Conservation (phyloP, 2,797 vertebrate species). For the Enteromius anoplus region DNA sequence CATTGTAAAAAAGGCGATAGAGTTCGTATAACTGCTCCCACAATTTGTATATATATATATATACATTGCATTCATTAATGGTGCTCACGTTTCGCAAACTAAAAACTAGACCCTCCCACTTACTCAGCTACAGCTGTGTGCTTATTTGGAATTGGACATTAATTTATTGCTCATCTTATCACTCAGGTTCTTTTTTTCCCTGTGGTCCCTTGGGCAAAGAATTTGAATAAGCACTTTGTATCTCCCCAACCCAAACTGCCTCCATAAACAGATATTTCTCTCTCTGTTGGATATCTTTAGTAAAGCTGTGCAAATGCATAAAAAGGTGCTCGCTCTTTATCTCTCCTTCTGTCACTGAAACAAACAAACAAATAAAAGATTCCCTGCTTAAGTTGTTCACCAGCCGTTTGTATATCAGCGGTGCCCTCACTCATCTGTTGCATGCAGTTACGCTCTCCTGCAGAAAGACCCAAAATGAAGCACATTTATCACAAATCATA, state of each 20-base stretch:
- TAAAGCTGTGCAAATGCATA: constrained; percentile 83
- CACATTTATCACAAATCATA: constrained; percentile 72
- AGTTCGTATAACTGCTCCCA: neutral
- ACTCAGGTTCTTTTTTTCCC: constrained; percentile 68
- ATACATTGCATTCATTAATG: constrained; percentile 28
- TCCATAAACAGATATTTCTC: constrained; percentile 73
- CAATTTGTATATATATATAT: neutral
- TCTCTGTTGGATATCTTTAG: constrained; percentile 77
- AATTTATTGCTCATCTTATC: constrained; percentile 82
- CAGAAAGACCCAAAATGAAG: constrained; percentile 75
- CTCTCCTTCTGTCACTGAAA: constrained; percentile 67
- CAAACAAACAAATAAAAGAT: constrained; percentile 63
- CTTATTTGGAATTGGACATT: constrained; percentile 79
- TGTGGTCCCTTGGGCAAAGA: constrained; percentile 74
- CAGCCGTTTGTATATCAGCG: constrained; percentile 74
- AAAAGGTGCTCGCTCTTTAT: constrained; percentile 76
- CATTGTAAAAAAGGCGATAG: neutral
- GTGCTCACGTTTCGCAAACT: neutral
- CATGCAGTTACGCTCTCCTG: constrained; percentile 73
- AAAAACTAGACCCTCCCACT: constrained; percentile 53
- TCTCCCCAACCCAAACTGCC: constrained; percentile 61
- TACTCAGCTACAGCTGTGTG: constrained; percentile 75
- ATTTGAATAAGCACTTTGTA: constrained; percentile 74
- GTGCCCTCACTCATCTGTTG: constrained; percentile 59
- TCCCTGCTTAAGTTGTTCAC: constrained; percentile 71